Percentiles rank a stretch among this genome's conserved stretches.
These are phyloP conservation scores for Sebastes alutus DNA, from an alignment of 2,797 vertebrate species.

Conservation along the genomic window DNA sequence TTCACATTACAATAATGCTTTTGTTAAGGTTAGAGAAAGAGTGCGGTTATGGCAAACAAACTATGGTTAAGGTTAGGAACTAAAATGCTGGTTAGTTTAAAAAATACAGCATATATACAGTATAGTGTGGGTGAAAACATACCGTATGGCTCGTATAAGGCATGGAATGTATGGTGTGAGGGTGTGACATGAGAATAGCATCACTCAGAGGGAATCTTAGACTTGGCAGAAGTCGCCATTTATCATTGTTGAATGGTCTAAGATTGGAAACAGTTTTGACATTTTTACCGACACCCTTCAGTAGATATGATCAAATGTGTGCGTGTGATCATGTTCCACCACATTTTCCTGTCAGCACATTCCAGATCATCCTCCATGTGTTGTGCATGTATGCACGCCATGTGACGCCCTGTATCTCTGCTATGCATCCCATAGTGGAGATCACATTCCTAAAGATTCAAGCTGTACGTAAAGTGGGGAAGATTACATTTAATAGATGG, in stretches of 20 bases:
- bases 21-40: too few relatives aligned
- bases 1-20: too few relatives aligned
- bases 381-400: not conserved
- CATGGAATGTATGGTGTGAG: not conserved
- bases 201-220: not conserved
- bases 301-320: not conserved
- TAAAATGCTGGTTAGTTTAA: not conserved
- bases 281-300: not conserved
- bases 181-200: not conserved
- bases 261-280: slow-evolving; percentile 1
- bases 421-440: not conserved
- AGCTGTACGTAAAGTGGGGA: not conserved
- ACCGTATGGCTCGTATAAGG: not conserved
- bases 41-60: not conserved
- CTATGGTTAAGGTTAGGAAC: too few relatives aligned
- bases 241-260: not conserved
- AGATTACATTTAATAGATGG: not conserved
- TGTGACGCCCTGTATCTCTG: not conserved
- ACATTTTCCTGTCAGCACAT: slow-evolving; percentile 38
- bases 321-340: slow-evolving; percentile 14
- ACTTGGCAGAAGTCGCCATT: not conserved
- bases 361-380: slow-evolving; percentile 31
- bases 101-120: too few relatives aligned
- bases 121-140: not conserved
- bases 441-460: not conserved